Evolutionary conservation across 1,140 invertebrate species (phyloP), one percentile per base, ranked within the genome.

Genomic region (Zaprionus africanus): DNA sequence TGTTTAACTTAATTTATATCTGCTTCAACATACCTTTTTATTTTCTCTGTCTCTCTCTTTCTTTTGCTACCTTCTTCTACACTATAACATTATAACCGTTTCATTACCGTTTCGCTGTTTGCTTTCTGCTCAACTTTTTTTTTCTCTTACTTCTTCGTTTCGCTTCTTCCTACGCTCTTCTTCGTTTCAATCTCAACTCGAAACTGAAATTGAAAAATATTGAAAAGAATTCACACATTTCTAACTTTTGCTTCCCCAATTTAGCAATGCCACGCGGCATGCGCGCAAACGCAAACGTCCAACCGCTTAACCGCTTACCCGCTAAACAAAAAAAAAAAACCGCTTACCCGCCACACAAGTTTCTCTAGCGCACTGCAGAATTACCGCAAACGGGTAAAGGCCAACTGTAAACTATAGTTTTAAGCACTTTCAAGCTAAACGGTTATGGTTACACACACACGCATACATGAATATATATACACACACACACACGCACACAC

Each of bases 201-300:
- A 38, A 19, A 17, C 15, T 31, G n/a, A n/a, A 36, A 64, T 64
- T 53, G 19, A 19, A 28, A 56, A 46, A 41, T 7, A n/a, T n/a
- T n/a, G 19, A 58, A 7, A 13, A 17, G n/a, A 54, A 51, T 51
- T 19, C n/a, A 12, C 53, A 56, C 51, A 70, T 81, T 11, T 31
- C 38, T 79, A 79, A 82, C 63, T 70, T 67, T 85, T 72, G 81
- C 78, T 82, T 85, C 41, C 59, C 38, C 24, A 53, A 24, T 78
- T 73, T 90, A 88, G 84, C 76, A 88, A 88, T 88, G 84, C 68
- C 71, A 88, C 78, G 81, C 81, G 84, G 71, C 81, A 76, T 81
- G 80, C 83, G 56, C 83, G 79, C 66, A 80, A 87, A 72, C 73
- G 62, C 67, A 79, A 79, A 53, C 81, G 70, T 41, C 57, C 78